Base-by-base conservation (phyloP, 2,888 invertebrate species). In the Tenthredo distinguenda region DNA sequence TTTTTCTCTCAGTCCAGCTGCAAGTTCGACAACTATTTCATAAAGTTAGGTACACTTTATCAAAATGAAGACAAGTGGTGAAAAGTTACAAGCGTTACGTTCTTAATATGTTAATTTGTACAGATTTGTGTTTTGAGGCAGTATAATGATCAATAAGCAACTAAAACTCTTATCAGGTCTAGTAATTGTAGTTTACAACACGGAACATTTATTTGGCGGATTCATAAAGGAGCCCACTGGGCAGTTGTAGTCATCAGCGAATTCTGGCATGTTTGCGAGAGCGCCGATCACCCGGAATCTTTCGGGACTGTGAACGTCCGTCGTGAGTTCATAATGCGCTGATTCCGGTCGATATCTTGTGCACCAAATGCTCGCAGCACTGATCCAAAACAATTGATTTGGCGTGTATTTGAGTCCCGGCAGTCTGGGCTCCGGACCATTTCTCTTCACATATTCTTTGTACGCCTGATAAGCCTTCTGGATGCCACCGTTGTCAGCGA, bases 401-500 rank as follows among this genome's bases (percentile, higher is more conserved):
- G 97, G 96, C 0, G 96, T 94, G 90, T 95, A 97, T 79, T 95
- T 94, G 0, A 98, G 94, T 0, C 97, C 98, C 0, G 98, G 98
- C 47, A 98, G 94, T 79, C 95, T 94, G 0, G 94, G 93, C 90
- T 98, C 97, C 0, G 94, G 94, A 0, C 96, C 95, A 90, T 97
- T 95, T 10, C 96, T 94, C 26, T 95, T 93, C 0, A 95, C 95
- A 97, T 97, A 98, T 10, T 95, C 95, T 74, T 96, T 95, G 93
- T 98, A 98, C 0, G 98, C 98, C 87, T 96, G 94, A 93, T 98
- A 99, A 0, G 98, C 97, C 92, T 98, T 97, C 92, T 98, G 98
- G 87, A 98, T 96, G 0, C 98, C 99, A 2, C 98, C 98, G 92
- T 98, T 99, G 93, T 99, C 99, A 0, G 99, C 99, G 85, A 99